These are phyloP conservation scores for Ciona savignyi DNA, from an alignment of 23 tunicate genomes.

Conservation along the genomic window DNA sequence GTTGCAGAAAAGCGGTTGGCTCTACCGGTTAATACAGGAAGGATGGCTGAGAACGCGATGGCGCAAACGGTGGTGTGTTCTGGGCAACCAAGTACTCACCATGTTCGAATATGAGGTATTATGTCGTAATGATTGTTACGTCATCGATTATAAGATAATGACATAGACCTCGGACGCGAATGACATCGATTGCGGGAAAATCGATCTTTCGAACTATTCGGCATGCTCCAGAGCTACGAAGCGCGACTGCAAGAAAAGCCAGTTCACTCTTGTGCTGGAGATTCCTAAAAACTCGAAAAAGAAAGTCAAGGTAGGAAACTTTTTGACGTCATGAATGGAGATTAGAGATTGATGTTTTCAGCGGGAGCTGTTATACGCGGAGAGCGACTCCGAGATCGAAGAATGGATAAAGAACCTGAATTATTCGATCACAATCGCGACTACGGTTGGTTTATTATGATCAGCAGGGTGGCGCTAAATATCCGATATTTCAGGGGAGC, in stretches of 20 bases:
- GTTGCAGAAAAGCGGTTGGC: too few relatives aligned
- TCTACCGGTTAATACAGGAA: conserved; percentile 36
- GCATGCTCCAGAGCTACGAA: conserved; percentile 34
- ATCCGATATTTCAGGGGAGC: too few relatives aligned
- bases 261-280: conserved; percentile 36
- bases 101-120: conserved; percentile 57
- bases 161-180: conserved; percentile 29
- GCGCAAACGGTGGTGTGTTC: conserved; percentile 69
- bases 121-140: too few relatives aligned
- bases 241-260: conserved; percentile 48
- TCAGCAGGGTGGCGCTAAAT: too few relatives aligned
- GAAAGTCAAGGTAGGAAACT: not conserved
- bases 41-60: conserved; percentile 78
- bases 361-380: conserved; percentile 49
- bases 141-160: too few relatives aligned
- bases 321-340: not conserved
- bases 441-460: conserved; percentile 45
- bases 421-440: conserved; percentile 18
- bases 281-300: not conserved
- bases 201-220: conserved; percentile 18
- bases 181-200: conserved; percentile 26
- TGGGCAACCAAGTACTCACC: conserved; percentile 26
- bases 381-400: conserved; percentile 22
- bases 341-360: too few relatives aligned
- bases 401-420: conserved; percentile 39